Evolutionary conservation across 2,113 vertebrate species (phyloP), one percentile per base, ranked within the genome.

Genomic region (Anolis carolinensis): DNA sequence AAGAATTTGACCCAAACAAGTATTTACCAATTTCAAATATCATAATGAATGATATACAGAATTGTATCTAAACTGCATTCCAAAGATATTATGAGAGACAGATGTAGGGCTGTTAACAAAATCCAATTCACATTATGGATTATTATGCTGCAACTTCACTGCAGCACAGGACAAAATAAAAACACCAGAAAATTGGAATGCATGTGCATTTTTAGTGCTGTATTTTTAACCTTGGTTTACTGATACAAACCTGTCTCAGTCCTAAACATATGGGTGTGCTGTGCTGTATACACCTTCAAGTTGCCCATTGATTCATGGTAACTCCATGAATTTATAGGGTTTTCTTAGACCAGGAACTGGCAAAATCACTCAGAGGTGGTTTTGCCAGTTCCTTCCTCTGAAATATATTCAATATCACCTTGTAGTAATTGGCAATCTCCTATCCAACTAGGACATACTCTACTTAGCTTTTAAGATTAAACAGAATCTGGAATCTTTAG

Each of bases 31-130:
- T 65, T 84, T 18, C 32, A 87, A 83, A 93, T 89, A 13, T 86
- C 90, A 73, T 18, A 86, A 85, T 79, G 81, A 88, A 72, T 86
- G 52, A 80, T 84, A 82, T 16, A 44, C 76, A 79, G 36, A 92
- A 91, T 89, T 92, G 87, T 78, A 86, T 92, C 86, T 92, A 88
- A 92, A 93, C 84, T 82, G 75, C 81, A 88, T 79, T 93, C 80
- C 80, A 5, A 79, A n/a, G 23, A 14, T 70, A 8, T 44, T 82
- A 86, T 84, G 52, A 77, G 77, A 92, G 93, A 70, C 72, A 87
- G 75, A 84, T 83, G n/a, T 91, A 81, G 63, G 71, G 25, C 83
- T 91, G 32, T 59, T 95, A 92, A 89, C 32, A 87, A 74, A 85
- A 91, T 72, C 11, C 63, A 76, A 91, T 93, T 92, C 87, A 86